A percentile compares a stretch with the other conserved stretches of the same genome.
Conservation (phyloP, 2,888 invertebrate species). For the Escarpia spicata region DNA sequence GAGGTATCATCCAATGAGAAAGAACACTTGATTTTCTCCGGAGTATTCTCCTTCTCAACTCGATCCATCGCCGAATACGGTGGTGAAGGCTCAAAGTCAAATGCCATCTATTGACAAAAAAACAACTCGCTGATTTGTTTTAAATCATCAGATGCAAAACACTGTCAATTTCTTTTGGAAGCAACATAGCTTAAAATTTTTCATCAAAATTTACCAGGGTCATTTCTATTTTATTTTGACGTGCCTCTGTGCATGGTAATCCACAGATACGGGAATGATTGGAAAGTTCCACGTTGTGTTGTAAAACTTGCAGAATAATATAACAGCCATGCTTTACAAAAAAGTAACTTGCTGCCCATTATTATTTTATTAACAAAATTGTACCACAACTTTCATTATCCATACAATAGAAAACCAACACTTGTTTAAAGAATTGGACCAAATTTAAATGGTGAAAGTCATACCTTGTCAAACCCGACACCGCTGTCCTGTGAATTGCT, state of each 20-base stretch:
- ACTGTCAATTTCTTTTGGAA: background rate
- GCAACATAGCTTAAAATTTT: background rate
- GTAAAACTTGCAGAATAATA: too few species aligned
- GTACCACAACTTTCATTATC: too few species aligned
- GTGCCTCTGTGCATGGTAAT: too few species aligned
- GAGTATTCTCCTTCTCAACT: background rate
- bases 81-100: background rate
- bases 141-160: background rate
- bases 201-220: background rate
- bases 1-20: slow-evolving; percentile 13
- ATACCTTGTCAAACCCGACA: background rate
- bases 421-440: too few species aligned
- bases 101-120: background rate
- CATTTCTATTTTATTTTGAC: background rate
- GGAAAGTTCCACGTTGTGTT: too few species aligned
- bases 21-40: background rate
- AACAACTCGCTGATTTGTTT: background rate
- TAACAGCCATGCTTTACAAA: too few species aligned
- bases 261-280: too few species aligned
- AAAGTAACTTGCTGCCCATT: too few species aligned
- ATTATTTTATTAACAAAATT: too few species aligned
- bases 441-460: background rate
- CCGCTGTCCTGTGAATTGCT: slow-evolving; percentile 1
- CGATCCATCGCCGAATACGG: background rate
- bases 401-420: too few species aligned